A percentile compares a stretch with the other conserved stretches of the same genome.
phyloP scores from a whole-genome alignment of 1,140 invertebrate genomes.

The Phocides pigmalion region DNA sequence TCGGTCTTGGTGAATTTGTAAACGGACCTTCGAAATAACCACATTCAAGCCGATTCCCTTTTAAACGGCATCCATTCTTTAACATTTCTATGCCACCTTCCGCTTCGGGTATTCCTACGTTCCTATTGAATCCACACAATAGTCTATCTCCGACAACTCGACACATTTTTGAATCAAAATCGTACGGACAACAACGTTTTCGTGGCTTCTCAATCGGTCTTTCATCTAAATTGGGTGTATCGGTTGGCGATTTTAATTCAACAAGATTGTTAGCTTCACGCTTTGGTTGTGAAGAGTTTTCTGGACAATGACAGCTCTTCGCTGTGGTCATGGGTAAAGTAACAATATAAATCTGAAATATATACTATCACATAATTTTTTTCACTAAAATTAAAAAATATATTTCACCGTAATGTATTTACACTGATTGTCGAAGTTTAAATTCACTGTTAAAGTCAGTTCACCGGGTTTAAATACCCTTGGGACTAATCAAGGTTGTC shows the following conservation, averaged over 20 bases:
- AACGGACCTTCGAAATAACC: conserved; percentile 61
- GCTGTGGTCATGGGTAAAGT: conserved; percentile 2
- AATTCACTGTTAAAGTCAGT: too few relatives aligned
- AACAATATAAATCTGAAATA: conserved; percentile 14
- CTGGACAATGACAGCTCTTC: conserved; percentile 30
- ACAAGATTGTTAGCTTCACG: neutral
- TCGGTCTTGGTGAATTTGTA: conserved; percentile 54
- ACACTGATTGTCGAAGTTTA: too few relatives aligned
- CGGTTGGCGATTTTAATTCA: neutral
- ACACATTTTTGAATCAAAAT: conserved; percentile 62
- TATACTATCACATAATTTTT: too few relatives aligned
- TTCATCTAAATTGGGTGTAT: neutral
- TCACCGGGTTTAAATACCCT: too few relatives aligned
- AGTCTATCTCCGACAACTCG: conserved; percentile 59
- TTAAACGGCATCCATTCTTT: conserved; percentile 56
- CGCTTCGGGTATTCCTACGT: conserved; percentile 46
- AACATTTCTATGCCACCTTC: conserved; percentile 37
- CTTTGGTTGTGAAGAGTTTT: neutral
- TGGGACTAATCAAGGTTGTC: too few relatives aligned
- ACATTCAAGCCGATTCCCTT: conserved; percentile 64
- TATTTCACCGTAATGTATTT: too few relatives aligned
- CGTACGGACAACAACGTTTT: conserved; percentile 67
- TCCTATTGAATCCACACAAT: conserved; percentile 68
- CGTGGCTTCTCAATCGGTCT: conserved; percentile 24
- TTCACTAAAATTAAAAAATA: neutral